Percentiles rank a stretch among this genome's conserved stretches.
Conservation (phyloP, 2,888 invertebrate genomes). For the Parnassius orleans region DNA sequence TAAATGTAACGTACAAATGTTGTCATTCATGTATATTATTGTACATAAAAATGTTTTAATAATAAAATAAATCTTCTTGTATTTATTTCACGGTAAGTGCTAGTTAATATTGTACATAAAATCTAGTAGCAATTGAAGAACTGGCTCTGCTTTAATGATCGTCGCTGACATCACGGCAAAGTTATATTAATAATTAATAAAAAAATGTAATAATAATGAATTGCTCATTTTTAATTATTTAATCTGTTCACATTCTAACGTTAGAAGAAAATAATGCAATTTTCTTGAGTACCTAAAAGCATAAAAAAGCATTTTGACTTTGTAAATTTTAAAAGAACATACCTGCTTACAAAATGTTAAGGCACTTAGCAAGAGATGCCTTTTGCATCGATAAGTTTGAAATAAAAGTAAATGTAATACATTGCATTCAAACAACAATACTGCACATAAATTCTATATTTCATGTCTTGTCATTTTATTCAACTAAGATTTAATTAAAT, state of each 20-base stretch:
- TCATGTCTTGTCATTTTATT: too few species aligned
- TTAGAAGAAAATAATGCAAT: too few species aligned
- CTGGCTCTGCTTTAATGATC: constrained; percentile 39
- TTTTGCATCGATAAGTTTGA: too few species aligned
- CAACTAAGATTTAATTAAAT: too few species aligned
- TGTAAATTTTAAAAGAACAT: too few species aligned
- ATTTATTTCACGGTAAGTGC: constrained; percentile 58
- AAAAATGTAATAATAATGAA: constrained; percentile 11
- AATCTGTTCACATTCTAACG: neutral
- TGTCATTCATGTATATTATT: constrained; percentile 68
- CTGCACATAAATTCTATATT: too few species aligned
- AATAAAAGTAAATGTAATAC: too few species aligned
- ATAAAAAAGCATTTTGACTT: too few species aligned
- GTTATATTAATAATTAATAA: constrained; percentile 16
- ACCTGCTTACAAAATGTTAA: too few species aligned
- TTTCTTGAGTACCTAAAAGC: too few species aligned
- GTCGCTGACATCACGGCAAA: constrained; percentile 1
- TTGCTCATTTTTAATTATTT: constrained; percentile 12
- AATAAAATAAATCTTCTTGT: constrained; percentile 48
- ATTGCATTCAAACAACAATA: too few species aligned
- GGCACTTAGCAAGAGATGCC: too few species aligned
- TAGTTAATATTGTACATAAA: constrained; percentile 66
- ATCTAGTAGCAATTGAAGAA: constrained; percentile 47
- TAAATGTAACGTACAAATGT: constrained; percentile 73
- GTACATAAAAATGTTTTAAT: constrained; percentile 65